Evolutionary conservation across 2,797 vertebrate species (phyloP).

Genomic region (Delichon dasypus): DNA sequence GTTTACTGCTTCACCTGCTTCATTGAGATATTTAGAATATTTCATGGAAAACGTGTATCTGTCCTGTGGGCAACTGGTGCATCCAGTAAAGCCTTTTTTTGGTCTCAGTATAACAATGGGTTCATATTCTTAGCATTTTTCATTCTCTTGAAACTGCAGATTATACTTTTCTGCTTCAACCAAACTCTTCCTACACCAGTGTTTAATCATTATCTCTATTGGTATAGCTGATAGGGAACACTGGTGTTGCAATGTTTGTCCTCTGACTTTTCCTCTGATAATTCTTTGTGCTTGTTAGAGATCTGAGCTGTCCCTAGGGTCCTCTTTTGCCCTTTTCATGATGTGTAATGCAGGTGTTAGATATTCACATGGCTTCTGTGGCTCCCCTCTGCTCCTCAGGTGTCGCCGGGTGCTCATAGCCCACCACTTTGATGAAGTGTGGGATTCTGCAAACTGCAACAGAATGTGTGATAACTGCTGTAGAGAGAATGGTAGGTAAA

Average conservation of each 20-base stretch:
- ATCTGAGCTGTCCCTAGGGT: not conserved
- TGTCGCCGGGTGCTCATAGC: constrained; percentile 93
- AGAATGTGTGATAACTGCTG: constrained; percentile 92
- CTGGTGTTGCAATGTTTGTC: not conserved
- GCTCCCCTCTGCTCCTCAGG: constrained; percentile 65
- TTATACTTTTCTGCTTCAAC: not conserved
- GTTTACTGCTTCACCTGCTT: not conserved
- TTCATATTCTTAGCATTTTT: not conserved
- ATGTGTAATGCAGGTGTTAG: accelerated
- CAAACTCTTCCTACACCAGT: not conserved
- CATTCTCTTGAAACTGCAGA: not conserved
- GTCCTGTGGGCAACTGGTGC: not conserved
- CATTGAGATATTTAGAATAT: not conserved
- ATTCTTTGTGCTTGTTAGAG: not conserved
- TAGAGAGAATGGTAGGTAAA: constrained; percentile 76
- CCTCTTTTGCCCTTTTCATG: not conserved
- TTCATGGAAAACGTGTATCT: not conserved
- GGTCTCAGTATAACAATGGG: not conserved
- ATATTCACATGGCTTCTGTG: not conserved
- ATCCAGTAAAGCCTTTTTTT: not conserved
- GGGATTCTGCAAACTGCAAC: constrained; percentile 88
- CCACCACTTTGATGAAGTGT: constrained; percentile 93
- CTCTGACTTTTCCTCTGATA: not conserved
- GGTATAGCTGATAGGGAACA: not conserved
- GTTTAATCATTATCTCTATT: not conserved